Evolutionary conservation across 2,888 invertebrate species (phyloP), one percentile per base, ranked within the genome.

Genomic region (Halocaridina rubra): DNA sequence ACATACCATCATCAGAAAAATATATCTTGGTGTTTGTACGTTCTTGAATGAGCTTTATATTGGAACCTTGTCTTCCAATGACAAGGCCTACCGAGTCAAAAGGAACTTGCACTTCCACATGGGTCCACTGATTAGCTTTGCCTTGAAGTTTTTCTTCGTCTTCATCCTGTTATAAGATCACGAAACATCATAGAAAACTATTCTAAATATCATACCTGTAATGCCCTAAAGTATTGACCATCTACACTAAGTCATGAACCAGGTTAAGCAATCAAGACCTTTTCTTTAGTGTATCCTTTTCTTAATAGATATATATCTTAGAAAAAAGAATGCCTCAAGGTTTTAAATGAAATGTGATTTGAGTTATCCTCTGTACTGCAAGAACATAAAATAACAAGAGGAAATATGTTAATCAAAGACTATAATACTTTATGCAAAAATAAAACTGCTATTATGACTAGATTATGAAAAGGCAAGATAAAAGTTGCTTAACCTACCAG

Each of bases 41-140:
- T 79, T 93, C 93, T 90, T 97, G 94, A 86, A 97, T 93, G 82
- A 93, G 92, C 90, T 95, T 95, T 74, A 97, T 93, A 89, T 94
- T 94, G n/a, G 93, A 91, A 5, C 97, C 97, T 89, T 93, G 93
- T 89, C 95, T 93, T 53, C 97, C 92, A 82, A 92, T 92, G 22
- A 92, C 89, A 24, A 90, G 89, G 1, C 91, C 91, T 22, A 87
- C 82, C 2, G 74, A 39, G 53, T 80, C 61, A 0, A 27, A 24
- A 2, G 87, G 87, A 3, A 87, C 79, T 5, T 69, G 39, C 76
- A 87, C 71, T 67, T 81, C 74, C 22, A 61, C 39, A 13, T 13
- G 29, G 7, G 77, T 69, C 71, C 80, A 74, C 33, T 74, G 80
- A n/a, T 16, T 53, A 24, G n/a, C 57, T 30, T n/a, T 33, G 4